Percentiles rank a stretch among this genome's conserved stretches.
Evolutionary conservation across 1,140 invertebrate species (phyloP).

Genomic region (Temnothorax longispinosus): DNA sequence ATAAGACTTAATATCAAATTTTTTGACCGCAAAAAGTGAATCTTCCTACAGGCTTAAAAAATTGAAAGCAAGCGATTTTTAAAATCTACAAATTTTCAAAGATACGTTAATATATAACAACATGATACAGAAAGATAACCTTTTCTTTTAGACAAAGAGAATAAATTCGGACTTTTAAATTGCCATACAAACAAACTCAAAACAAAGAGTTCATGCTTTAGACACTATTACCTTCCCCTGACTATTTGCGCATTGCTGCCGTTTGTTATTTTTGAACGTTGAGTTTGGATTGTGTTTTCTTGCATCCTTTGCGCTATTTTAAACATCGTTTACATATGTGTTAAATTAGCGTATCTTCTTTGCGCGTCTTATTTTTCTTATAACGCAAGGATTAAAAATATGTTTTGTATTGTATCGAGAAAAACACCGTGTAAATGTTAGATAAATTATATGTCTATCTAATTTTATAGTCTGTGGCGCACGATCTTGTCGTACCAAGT

Average conservation of each 20-base stretch:
- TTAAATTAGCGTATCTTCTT: neutral
- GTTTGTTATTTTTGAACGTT: neutral
- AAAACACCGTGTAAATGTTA: neutral
- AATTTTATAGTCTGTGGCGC: neutral
- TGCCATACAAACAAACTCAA: neutral
- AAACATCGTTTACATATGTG: neutral
- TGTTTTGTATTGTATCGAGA: neutral
- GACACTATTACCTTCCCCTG: neutral
- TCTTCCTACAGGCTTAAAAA: neutral
- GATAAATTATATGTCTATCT: neutral
- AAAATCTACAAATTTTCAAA: neutral
- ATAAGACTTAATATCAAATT: neutral
- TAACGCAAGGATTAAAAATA: neutral
- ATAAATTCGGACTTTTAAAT: neutral
- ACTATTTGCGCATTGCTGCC: neutral
- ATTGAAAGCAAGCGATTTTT: neutral
- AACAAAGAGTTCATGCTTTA: neutral
- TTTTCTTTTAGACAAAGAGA: neutral
- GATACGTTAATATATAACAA: neutral
- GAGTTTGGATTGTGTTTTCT: neutral
- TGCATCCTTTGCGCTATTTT: neutral
- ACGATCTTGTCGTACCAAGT: neutral
- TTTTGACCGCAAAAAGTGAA: neutral
- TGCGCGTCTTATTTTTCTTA: neutral
- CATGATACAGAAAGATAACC: neutral